Evolutionary conservation across 2,797 vertebrate genomes (phyloP), one percentile per base, ranked within the genome.

Genomic region (Xenops minutus): DNA sequence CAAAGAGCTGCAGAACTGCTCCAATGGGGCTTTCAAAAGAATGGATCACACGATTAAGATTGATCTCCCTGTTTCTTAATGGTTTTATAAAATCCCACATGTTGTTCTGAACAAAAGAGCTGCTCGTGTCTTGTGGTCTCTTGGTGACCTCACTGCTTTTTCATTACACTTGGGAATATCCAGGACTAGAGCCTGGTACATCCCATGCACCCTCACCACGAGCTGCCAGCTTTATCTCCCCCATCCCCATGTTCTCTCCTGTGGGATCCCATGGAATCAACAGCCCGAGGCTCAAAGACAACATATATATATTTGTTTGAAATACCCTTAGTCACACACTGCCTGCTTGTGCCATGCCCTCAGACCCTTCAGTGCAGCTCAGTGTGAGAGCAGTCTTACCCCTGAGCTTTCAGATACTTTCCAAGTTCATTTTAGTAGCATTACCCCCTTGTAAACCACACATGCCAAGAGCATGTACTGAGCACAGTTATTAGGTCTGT

Each of bases 141-240:
- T 26, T 54, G 27, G 49, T 56, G 68, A 71, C 56, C 20, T 46
- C 4, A 1, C 20, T 30, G 52, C 4, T 84, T 72, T 71, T 64
- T 14, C 12, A 17, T 30, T 22, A 30, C 14, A 4, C 4, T 22
- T 5, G 7, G 16, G 43, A 51, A 21, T 11, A 43, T 6, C 14
- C 76, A 88, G 64, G 10, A 26, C 23, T 39, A 8, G 20, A 18
- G 27, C 5, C 15, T 39, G n/a, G 10, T 26, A 32, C 18, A 17
- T 27, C 0, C 0, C 37, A 13, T 3, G 27, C 26, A 58, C 13
- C 13, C 44, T 10, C 26, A 27, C 0, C 27, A 3, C 0, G 4
- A 7, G 24, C 68, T 61, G 52, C 39, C 46, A 10, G 3, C 4
- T 5, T 9, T 12, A 43, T 49, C 34, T 56, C 48, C 46, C 5